A percentile compares a stretch with the other conserved stretches of the same genome.
phyloP scores from a whole-genome alignment of 2,797 vertebrate species.

The Falco concolor region DNA sequence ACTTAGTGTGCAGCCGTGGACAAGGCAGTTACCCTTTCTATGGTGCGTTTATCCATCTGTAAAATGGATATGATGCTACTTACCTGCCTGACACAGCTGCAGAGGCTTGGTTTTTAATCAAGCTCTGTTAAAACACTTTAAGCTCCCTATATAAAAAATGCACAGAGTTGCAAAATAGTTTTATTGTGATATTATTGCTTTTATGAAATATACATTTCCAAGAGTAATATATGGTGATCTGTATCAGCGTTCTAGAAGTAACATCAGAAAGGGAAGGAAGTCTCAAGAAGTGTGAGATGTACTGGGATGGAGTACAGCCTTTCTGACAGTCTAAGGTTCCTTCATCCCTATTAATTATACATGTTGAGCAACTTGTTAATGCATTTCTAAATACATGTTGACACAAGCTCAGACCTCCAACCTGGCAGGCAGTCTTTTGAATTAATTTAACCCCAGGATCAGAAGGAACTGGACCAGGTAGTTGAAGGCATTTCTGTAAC shows the following conservation, averaged over 20 bases:
- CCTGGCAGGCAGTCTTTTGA: neutral
- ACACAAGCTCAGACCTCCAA: neutral
- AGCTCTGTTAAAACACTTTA: neutral
- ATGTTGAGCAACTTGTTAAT: conserved; percentile 46
- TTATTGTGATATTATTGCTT: neutral
- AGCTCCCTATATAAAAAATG: neutral
- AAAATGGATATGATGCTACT: conserved; percentile 38
- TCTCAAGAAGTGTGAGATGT: neutral
- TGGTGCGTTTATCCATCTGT: conserved; percentile 36
- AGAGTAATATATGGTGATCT: neutral
- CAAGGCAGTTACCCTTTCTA: conserved; percentile 36
- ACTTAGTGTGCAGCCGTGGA: neutral
- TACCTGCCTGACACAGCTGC: conserved; percentile 6
- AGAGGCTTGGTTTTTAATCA: conserved; percentile 58
- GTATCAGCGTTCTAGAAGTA: neutral
- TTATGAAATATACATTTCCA: neutral
- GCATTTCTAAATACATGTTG: conserved; percentile 39
- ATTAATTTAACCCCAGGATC: neutral
- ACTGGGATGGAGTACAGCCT: neutral
- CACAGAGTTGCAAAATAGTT: neutral
- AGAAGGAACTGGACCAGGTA: neutral
- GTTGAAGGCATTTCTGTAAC: neutral
- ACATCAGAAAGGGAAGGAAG: neutral
- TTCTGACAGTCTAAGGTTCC: conserved; percentile 42
- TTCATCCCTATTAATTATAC: conserved; percentile 10